Evolutionary conservation across 2,888 invertebrate genomes (phyloP).

Genomic region (Eudemis profundana): DNA sequence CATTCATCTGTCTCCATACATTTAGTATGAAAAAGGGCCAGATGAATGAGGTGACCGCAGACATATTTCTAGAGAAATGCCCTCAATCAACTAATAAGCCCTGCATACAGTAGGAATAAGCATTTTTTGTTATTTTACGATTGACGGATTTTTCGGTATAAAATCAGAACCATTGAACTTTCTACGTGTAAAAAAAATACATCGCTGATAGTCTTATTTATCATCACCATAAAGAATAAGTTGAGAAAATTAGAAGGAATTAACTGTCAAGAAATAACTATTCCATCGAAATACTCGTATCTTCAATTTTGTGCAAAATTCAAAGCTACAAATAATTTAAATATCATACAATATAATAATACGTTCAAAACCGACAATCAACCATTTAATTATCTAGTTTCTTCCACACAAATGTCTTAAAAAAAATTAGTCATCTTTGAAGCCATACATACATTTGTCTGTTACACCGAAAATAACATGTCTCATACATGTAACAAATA

Average conservation of each 20-base stretch:
- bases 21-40: too few relatives aligned
- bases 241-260: neutral
- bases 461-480: constrained; percentile 1
- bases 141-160: too few relatives aligned
- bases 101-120: too few relatives aligned
- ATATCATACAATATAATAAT: too few relatives aligned
- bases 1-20: too few relatives aligned
- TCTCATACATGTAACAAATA: constrained; percentile 12
- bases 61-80: too few relatives aligned
- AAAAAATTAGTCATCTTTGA: neutral
- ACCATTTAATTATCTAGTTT: neutral
- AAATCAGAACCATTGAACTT: too few relatives aligned
- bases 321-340: constrained; percentile 5
- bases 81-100: too few relatives aligned
- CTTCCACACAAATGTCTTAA: constrained; percentile 3
- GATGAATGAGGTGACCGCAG: too few relatives aligned
- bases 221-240: neutral
- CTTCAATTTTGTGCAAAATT: constrained; percentile 12
- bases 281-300: neutral
- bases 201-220: too few relatives aligned
- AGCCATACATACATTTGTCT: constrained; percentile 1
- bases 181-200: too few relatives aligned
- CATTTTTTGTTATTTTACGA: too few relatives aligned
- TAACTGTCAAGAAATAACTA: neutral
- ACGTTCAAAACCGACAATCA: neutral